Conservation (phyloP, 2,888 invertebrate species). For the Troides oblongomaculatus region DNA sequence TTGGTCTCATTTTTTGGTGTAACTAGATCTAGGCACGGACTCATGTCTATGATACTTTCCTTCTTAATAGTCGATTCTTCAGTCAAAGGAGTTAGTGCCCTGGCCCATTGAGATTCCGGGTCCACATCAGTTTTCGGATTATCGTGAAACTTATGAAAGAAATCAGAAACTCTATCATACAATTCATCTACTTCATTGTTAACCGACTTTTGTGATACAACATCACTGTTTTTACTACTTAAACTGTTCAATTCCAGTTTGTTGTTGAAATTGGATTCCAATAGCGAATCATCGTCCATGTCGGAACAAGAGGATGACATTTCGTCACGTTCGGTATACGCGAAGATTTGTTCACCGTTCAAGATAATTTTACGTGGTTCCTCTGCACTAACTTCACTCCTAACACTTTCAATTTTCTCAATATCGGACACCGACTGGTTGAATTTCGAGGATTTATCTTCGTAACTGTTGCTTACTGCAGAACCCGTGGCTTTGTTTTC, state of each 20-base stretch:
- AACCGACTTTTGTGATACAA: conserved; percentile 49
- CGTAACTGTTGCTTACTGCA: conserved; percentile 37
- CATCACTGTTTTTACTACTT: conserved; percentile 39
- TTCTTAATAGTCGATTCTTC: conserved; percentile 61
- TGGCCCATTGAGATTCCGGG: conserved; percentile 42
- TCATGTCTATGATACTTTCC: conserved; percentile 51
- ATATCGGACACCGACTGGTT: conserved; percentile 45
- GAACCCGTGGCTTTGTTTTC: conserved; percentile 7
- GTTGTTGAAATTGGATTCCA: conserved; percentile 39
- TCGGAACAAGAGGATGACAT: conserved; percentile 46
- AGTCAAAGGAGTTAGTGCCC: conserved; percentile 59
- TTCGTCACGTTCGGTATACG: conserved; percentile 41
- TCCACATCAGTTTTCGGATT: conserved; percentile 36
- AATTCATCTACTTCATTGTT: conserved; percentile 61
- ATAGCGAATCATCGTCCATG: conserved; percentile 66
- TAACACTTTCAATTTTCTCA: conserved; percentile 34
- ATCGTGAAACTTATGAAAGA: conserved; percentile 42
- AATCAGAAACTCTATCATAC: conserved; percentile 54
- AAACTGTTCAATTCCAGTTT: conserved; percentile 11
- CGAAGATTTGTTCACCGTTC: conserved; percentile 42
- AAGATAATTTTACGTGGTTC: conserved; percentile 34
- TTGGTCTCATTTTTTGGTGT: conserved; percentile 33
- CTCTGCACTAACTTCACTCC: conserved; percentile 24
- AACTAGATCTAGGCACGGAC: conserved; percentile 38
- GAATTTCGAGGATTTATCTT: conserved; percentile 54